A percentile compares a stretch with the other conserved stretches of the same genome.
These are phyloP conservation scores for Cydia pomonella DNA, from an alignment of 1,140 invertebrate species.

Conservation along the genomic window DNA sequence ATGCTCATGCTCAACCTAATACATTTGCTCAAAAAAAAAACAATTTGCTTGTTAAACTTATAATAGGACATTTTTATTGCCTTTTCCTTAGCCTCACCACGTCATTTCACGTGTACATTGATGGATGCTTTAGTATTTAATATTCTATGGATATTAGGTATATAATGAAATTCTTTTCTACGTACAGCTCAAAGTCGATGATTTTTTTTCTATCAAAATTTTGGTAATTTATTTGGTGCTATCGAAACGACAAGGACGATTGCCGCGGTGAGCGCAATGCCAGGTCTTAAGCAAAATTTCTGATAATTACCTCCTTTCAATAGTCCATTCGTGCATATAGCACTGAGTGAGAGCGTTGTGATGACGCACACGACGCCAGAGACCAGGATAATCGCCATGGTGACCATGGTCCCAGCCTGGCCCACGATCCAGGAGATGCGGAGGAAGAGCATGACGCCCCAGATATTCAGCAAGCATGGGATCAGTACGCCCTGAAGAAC, in stretches of 20 bases:
- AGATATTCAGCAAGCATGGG: slow-evolving; percentile 92
- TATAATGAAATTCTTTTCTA: neutral
- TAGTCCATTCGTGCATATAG: slow-evolving; percentile 99
- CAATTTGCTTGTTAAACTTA: neutral
- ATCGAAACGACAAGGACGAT: no score
- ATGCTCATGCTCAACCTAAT: neutral
- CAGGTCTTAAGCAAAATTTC: no score
- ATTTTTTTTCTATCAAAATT: no score
- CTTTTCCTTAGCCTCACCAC: neutral
- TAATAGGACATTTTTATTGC: neutral
- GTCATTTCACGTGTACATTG: neutral
- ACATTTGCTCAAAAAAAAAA: no score
- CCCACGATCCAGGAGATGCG: slow-evolving; percentile 93
- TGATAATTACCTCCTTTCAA: slow-evolving; percentile 88
- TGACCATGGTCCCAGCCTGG: slow-evolving; percentile 90
- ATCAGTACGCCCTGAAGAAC: slow-evolving; percentile 86
- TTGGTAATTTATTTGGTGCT: no score
- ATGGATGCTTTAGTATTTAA: neutral
- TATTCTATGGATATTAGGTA: neutral
- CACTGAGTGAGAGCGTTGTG: slow-evolving; percentile 91
- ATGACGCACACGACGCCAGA: slow-evolving; percentile 9
- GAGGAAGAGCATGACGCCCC: slow-evolving; percentile 93
- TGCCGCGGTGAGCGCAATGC: no score
- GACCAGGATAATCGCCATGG: slow-evolving; percentile 86
- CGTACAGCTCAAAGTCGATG: no score